phyloP scores from a whole-genome alignment of 2,888 invertebrate species.

The Hyposoter didymator region DNA sequence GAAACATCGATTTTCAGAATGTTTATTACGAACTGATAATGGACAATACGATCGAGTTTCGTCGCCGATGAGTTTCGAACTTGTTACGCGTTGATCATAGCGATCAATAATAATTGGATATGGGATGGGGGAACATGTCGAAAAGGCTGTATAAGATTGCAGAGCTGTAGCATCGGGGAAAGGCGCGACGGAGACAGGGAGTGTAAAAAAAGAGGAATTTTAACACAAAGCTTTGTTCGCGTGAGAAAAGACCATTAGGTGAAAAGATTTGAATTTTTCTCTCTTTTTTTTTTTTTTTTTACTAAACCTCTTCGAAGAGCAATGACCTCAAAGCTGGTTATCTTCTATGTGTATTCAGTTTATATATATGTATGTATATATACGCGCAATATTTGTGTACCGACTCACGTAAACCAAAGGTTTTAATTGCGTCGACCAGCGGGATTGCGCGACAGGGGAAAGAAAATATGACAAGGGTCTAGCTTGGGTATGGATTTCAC shows the following conservation, averaged over 20 bases:
- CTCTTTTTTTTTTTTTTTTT: conserved; percentile 43
- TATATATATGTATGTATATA: not conserved
- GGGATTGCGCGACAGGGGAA: conserved; percentile 53
- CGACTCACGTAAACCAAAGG: conserved; percentile 51
- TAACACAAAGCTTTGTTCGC: conserved; percentile 61
- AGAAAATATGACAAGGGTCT: conserved; percentile 33
- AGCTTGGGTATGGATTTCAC: conserved; percentile 8
- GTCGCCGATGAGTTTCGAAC: not conserved
- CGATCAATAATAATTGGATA: conserved; percentile 25
- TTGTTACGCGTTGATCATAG: conserved; percentile 3
- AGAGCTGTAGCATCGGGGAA: conserved; percentile 20
- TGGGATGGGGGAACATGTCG: conserved; percentile 1
- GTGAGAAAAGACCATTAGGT: conserved; percentile 66
- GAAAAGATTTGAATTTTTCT: conserved; percentile 66
- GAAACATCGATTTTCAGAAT: not conserved
- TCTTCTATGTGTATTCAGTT: conserved; percentile 4
- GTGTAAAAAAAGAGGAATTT: conserved; percentile 60
- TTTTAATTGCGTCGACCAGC: conserved; percentile 61
- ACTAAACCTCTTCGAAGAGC: conserved; percentile 40
- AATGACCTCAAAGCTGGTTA: conserved; percentile 55
- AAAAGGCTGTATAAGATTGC: conserved; percentile 31
- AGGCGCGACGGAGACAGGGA: conserved; percentile 8
- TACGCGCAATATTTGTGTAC: not conserved
- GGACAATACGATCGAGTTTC: conserved; percentile 7
- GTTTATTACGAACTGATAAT: not conserved